Evolutionary conservation across 2,888 invertebrate species (phyloP).

Genomic region (Mesorhabditis sp.): DNA sequence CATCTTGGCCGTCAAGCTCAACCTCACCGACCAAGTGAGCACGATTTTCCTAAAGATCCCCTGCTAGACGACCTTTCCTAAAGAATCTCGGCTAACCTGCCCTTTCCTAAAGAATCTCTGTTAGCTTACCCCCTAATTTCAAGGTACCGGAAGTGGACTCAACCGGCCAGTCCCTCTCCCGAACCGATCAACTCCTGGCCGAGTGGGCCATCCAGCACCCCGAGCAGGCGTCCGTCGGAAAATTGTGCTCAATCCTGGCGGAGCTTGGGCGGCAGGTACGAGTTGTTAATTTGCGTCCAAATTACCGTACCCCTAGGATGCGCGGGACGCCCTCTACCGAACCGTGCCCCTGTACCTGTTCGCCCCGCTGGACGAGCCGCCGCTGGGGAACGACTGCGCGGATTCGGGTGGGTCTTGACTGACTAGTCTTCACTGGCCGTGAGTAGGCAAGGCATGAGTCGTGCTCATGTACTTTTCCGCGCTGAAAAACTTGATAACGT

Average conservation of each 20-base stretch:
- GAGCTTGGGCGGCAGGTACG: slow-evolving; percentile 67
- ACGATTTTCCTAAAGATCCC: too few species aligned
- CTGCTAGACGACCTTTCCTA: background rate
- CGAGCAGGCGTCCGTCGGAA: slow-evolving; percentile 62
- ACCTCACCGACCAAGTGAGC: slow-evolving; percentile 63
- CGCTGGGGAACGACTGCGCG: slow-evolving; percentile 25
- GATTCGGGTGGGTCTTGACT: slow-evolving; percentile 28
- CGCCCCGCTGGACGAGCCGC: slow-evolving; percentile 34
- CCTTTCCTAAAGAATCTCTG: background rate
- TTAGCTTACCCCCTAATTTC: background rate
- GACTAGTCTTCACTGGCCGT: slow-evolving; percentile 3
- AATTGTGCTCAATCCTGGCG: slow-evolving; percentile 65
- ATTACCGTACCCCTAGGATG: slow-evolving; percentile 43
- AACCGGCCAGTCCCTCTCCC: slow-evolving; percentile 56
- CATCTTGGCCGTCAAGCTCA: slow-evolving; percentile 64
- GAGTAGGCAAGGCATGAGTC: too few species aligned
- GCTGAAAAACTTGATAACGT: too few species aligned
- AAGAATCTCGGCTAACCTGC: background rate
- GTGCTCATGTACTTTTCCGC: too few species aligned
- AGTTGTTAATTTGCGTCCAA: slow-evolving; percentile 53
- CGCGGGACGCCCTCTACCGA: slow-evolving; percentile 66
- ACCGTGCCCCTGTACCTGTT: slow-evolving; percentile 63
- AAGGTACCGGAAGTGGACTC: slow-evolving; percentile 41
- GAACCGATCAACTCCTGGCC: slow-evolving; percentile 62
- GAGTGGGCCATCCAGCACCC: slow-evolving; percentile 62